Conservation (phyloP, 1,140 invertebrate species). For the Dolichoris vasculosae region DNA sequence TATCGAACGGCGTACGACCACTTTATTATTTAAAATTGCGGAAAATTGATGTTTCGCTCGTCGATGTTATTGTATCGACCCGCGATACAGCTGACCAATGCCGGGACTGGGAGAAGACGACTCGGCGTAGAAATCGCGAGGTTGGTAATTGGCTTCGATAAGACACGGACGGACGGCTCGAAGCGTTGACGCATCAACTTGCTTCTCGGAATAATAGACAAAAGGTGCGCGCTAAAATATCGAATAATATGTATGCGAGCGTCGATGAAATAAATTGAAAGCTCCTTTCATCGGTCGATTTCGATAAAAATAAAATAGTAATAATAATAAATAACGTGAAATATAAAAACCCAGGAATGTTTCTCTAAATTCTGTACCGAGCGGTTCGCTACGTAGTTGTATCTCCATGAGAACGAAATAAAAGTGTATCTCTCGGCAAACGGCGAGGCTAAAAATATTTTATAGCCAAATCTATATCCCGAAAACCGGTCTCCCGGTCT, state of each 20-base stretch:
- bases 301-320: background rate
- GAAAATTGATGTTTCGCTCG: background rate
- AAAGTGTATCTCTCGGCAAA: slow-evolving; percentile 17
- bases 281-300: background rate
- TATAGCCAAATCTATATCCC: slow-evolving; percentile 56
- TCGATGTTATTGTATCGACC: background rate
- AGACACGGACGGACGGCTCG: too few species aligned
- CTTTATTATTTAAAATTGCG: background rate
- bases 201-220: background rate
- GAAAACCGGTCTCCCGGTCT: slow-evolving; percentile 53
- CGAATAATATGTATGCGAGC: background rate
- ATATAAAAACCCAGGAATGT: background rate
- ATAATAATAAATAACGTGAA: too few species aligned
- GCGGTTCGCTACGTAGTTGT: background rate
- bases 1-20: too few species aligned
- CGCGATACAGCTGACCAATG: too few species aligned
- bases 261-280: background rate
- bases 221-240: background rate
- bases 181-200: too few species aligned
- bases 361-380: background rate
- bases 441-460: slow-evolving; percentile 52
- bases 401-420: slow-evolving; percentile 20
- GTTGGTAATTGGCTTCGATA: too few species aligned
- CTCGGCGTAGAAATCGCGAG: too few species aligned
- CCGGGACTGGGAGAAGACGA: too few species aligned